Conservation (phyloP, 2,888 invertebrate genomes). For the Cylloceria caligata region DNA sequence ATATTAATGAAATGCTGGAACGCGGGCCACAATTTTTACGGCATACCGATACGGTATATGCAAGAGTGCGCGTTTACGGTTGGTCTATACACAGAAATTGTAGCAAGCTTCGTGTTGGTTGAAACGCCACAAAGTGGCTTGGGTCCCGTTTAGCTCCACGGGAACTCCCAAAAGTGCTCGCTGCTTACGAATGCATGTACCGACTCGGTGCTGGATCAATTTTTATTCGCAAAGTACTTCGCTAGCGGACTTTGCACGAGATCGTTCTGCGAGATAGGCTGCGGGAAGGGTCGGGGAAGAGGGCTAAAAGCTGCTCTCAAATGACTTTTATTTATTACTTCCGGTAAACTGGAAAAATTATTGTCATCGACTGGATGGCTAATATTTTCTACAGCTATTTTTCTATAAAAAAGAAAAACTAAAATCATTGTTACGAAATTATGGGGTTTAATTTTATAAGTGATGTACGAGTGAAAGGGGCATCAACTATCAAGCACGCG, state of each 20-base stretch:
- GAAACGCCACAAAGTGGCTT: slow-evolving; percentile 70
- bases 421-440: background rate
- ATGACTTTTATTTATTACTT: slow-evolving; percentile 40
- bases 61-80: no score
- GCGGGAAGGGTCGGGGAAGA: background rate
- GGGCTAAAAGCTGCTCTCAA: slow-evolving; percentile 13
- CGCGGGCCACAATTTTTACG: slow-evolving; percentile 23
- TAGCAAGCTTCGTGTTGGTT: slow-evolving; percentile 40
- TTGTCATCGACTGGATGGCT: background rate
- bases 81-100: slow-evolving; percentile 28
- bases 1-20: slow-evolving; percentile 49
- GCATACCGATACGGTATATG: slow-evolving; percentile 29
- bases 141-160: slow-evolving; percentile 70
- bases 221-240: slow-evolving; percentile 66
- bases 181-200: slow-evolving; percentile 69
- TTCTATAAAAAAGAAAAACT: background rate
- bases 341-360: slow-evolving; percentile 13
- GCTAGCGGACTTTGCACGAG: slow-evolving; percentile 19
- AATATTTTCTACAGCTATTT: background rate
- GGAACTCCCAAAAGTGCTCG: slow-evolving; percentile 74
- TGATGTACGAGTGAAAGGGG: background rate
- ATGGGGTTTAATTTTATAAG: background rate
- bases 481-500: slow-evolving; percentile 13
- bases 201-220: slow-evolving; percentile 62
- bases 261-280: background rate